These are phyloP conservation scores for Platypus cylindrus DNA, from an alignment of 2,888 invertebrate species.

Conservation along the genomic window DNA sequence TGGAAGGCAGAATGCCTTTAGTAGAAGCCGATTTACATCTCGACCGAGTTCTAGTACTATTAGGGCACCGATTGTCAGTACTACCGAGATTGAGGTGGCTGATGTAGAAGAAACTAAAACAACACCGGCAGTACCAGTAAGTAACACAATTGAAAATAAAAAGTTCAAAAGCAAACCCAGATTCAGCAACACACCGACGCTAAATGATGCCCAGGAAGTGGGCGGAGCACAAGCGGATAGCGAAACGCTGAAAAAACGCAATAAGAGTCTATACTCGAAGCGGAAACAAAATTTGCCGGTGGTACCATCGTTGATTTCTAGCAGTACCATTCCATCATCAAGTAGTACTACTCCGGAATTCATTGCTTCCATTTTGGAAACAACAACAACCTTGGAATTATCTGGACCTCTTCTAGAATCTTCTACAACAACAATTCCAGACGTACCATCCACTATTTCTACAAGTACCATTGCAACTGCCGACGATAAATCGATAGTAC, in stretches of 20 bases:
- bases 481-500: constrained; percentile 12
- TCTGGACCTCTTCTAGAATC: no score
- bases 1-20: constrained; percentile 5
- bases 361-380: background rate
- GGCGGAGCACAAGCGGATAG: constrained; percentile 36
- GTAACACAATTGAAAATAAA: constrained; percentile 9
- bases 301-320: constrained; percentile 6
- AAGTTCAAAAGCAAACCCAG: no score
- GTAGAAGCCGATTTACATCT: constrained; percentile 14
- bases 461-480: constrained; percentile 7
- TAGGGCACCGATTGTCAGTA: no score
- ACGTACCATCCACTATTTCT: background rate
- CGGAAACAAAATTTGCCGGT: constrained; percentile 28
- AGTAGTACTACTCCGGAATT: constrained; percentile 6
- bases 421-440: background rate
- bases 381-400: constrained; percentile 5
- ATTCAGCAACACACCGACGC: constrained; percentile 12
- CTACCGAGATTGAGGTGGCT: no score
- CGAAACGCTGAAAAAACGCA: constrained; percentile 40
- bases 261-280: constrained; percentile 40
- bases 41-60: no score
- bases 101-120: constrained; percentile 2
- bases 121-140: constrained; percentile 6
- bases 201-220: constrained; percentile 17
- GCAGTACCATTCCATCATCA: constrained; percentile 6